phyloP scores from a whole-genome alignment of 2,113 vertebrate species.

The Equus quagga region DNA sequence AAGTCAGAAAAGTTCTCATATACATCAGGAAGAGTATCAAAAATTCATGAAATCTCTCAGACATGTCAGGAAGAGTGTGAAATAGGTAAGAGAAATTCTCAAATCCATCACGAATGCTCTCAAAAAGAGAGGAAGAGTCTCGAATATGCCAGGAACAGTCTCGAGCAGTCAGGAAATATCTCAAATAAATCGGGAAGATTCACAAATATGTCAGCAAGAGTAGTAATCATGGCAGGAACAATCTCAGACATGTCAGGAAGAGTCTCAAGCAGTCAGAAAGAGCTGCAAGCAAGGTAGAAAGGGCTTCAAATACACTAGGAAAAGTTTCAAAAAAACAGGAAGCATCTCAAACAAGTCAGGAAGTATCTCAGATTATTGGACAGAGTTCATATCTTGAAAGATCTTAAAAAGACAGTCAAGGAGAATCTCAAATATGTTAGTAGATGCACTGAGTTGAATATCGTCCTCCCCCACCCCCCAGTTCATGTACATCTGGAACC shows the following conservation, averaged over 20 bases:
- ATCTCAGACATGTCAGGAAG: background rate
- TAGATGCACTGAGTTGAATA: background rate
- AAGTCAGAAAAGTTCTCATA: background rate
- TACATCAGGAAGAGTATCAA: slow-evolving; percentile 5
- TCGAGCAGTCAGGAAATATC: background rate
- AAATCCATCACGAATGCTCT: slow-evolving; percentile 3
- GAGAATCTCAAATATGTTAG: slow-evolving; percentile 21
- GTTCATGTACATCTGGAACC: background rate
- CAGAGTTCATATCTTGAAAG: background rate
- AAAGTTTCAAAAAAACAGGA: background rate
- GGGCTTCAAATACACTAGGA: background rate
- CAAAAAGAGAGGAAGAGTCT: background rate
- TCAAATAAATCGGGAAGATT: background rate
- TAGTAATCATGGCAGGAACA: background rate
- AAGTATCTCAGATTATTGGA: background rate
- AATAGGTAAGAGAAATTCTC: background rate
- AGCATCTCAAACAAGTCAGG: background rate
- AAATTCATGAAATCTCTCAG: background rate
- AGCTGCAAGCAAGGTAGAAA: slow-evolving; percentile 2
- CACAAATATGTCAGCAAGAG: background rate
- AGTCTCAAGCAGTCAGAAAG: background rate
- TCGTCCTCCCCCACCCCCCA: background rate
- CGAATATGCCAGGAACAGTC: background rate
- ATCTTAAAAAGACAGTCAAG: background rate
- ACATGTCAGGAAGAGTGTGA: background rate